These are phyloP conservation scores for Diceros bicornis DNA, from an alignment of 2,797 vertebrate species.

Conservation along the genomic window DNA sequence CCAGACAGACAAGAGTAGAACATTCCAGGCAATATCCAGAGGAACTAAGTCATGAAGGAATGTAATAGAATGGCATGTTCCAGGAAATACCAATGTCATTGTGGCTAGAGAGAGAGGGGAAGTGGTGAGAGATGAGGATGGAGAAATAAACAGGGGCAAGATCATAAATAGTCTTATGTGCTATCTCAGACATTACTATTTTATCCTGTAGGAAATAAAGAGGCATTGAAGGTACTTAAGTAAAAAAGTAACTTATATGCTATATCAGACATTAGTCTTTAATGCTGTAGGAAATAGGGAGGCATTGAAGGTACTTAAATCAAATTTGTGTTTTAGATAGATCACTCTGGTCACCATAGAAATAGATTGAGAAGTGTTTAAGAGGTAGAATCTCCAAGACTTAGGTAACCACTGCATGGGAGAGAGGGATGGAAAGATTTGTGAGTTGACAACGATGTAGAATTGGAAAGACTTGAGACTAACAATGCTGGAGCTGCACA, in stretches of 20 bases:
- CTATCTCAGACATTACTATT: conserved; percentile 2
- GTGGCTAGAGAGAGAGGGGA: neutral
- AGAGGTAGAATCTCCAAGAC: neutral
- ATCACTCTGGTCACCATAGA: conserved; percentile 46
- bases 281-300: neutral
- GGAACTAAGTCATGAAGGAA: conserved; percentile 64
- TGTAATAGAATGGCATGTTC: conserved; percentile 13
- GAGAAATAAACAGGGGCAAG: conserved; percentile 39
- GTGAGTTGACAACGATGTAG: neutral
- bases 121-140: neutral
- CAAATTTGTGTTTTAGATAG: conserved; percentile 6
- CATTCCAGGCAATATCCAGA: conserved; percentile 26
- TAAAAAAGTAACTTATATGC: neutral
- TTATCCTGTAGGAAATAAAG: neutral
- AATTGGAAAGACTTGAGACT: conserved; percentile 1
- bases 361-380: conserved; percentile 17
- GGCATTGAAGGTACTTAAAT: neutral
- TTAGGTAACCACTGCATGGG: neutral
- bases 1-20: conserved; percentile 35
- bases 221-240: neutral
- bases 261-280: conserved; percentile 27
- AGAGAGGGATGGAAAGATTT: neutral
- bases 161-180: neutral
- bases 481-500: neutral
- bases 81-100: conserved; percentile 49